Evolutionary conservation across 2,113 vertebrate genomes (phyloP), one percentile per base, ranked within the genome.

Genomic region (Sebastes fasciatus): DNA sequence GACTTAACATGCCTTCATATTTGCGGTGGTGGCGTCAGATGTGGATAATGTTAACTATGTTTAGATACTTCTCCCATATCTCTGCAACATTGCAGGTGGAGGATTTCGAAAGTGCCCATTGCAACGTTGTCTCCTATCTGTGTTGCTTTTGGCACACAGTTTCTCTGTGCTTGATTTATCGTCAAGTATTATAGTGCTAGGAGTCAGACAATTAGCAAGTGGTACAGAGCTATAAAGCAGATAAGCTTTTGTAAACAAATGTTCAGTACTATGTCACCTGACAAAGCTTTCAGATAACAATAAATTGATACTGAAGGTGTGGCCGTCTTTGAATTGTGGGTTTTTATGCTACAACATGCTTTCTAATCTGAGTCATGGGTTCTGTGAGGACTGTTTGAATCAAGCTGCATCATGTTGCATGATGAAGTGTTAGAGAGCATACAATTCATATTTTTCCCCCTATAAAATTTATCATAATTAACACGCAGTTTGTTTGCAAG

Each of bases 131-230:
- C 51, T 57, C 67, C 64, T 72, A 43, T 84, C 75, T 79, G 61
- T 82, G 64, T 86, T 87, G 70, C 61, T 89, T 75, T 91, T 89
- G 90, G 87, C 87, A 60, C 17, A 4, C 5, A 12, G 17, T 64
- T 78, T 49, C 43, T 60, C 34, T 34, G 4, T 21, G 74, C 54
- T 70, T 79, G 65, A 90, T 84, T 79, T 88, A 84, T 78, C 0
- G 3, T 64, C 58, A 42, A 1, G 10, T 23, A 8, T 40, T 57
- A 65, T 69, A 63, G 21, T 65, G 23, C 48, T 58, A 65, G 45
- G 77, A 49, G 45, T 21, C 40, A 72, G 64, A 26, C 51, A 71
- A 49, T 79, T 52, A 73, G 4, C 34, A 49, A 58, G 14, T 40
- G 61, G 6, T 72, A 19, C 8, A 68, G 8, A 12, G 8, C 45